Evolutionary conservation across 1,140 invertebrate species (phyloP), one percentile per base, ranked within the genome.

Genomic region (Mycetomoellerius zeteki): DNA sequence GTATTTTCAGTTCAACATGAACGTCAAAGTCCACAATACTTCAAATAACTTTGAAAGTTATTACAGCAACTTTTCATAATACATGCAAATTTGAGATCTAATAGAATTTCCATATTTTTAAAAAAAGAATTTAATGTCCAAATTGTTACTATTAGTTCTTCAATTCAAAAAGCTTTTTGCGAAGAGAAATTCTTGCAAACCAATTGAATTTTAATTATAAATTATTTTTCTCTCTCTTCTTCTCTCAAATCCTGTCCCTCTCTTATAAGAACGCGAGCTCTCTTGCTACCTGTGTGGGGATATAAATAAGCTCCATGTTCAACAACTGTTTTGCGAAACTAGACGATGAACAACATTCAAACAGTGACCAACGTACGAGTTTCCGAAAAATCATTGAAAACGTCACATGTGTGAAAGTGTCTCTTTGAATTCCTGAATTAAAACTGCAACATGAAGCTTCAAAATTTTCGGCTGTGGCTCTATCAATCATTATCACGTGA

Each of bases 271-370:
- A 8, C 7, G n/a, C 12, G 33, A 6, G 21, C 7, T 69, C n/a
- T 21, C 21, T 69, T 69, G 65, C 7, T 69, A 50, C 65, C 65
- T 10, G 72, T 3, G 72, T 75, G 72, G 54, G 72, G 33, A n/a
- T 75, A 75, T 37, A 75, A 75, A 75, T 60, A 75, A 54, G n/a
- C 30, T 58, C 33, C 14, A 27, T 58, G 14, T 33, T 24, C 33
- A 60, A 75, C 56, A 3, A 75, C 3, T 37, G 19, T 37, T 58
- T 37, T 56, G 6, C 19, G 43, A n/a, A 52, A 19, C 27, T 80
- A 80, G 76, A 33, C 24, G 37, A 64, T 27, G 60, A 50, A 52
- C 43, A 27, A 64, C 73, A 67, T 3, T 33, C 76, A 80, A 80
- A 65, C 27, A 10, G 30, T 43, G 19, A 10, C n/a, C 50, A 19